These are phyloP conservation scores for Miichthys miiuy DNA, from an alignment of 2,797 vertebrate genomes.

Conservation along the genomic window DNA sequence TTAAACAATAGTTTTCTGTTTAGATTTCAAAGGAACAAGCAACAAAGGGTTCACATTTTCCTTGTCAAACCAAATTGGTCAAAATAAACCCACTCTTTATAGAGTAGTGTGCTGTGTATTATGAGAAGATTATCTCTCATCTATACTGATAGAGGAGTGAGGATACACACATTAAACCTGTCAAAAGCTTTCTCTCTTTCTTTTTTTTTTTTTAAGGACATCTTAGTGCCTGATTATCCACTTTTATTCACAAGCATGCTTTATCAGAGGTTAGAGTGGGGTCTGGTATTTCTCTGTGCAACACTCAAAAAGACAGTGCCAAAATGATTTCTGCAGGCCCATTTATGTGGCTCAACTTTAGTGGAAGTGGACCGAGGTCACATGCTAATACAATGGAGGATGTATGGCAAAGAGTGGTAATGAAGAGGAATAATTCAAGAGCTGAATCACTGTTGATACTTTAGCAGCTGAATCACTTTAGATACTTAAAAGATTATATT, in stretches of 20 bases:
- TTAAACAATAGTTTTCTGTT: slow-evolving; percentile 19
- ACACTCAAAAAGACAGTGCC: slow-evolving; percentile 33
- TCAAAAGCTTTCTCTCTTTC: slow-evolving; percentile 27
- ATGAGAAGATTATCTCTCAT: slow-evolving; percentile 31
- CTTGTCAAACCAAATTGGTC: slow-evolving; percentile 33
- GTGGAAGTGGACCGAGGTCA: slow-evolving; percentile 51
- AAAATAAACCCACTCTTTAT: slow-evolving; percentile 47
- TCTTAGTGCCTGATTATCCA: slow-evolving; percentile 44
- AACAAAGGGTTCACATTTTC: slow-evolving; percentile 35
- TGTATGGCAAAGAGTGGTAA: slow-evolving; percentile 46
- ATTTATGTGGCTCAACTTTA: slow-evolving; percentile 40
- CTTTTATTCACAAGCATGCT: slow-evolving; percentile 48
- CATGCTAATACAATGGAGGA: slow-evolving; percentile 43
- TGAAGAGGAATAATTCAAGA: slow-evolving; percentile 55
- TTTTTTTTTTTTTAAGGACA: neutral
- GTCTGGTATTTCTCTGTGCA: slow-evolving; percentile 38
- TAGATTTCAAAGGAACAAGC: slow-evolving; percentile 36
- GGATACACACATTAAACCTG: slow-evolving; percentile 36
- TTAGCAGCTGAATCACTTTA: slow-evolving; percentile 58
- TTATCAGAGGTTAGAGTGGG: slow-evolving; percentile 28
- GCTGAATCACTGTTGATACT: slow-evolving; percentile 72
- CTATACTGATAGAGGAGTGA: slow-evolving; percentile 27
- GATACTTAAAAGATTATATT: slow-evolving; percentile 60
- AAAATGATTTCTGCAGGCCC: slow-evolving; percentile 23
- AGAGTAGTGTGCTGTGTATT: slow-evolving; percentile 34